These are phyloP conservation scores for Epinephelus awoara DNA, from an alignment of 2,797 vertebrate species.

Conservation along the genomic window DNA sequence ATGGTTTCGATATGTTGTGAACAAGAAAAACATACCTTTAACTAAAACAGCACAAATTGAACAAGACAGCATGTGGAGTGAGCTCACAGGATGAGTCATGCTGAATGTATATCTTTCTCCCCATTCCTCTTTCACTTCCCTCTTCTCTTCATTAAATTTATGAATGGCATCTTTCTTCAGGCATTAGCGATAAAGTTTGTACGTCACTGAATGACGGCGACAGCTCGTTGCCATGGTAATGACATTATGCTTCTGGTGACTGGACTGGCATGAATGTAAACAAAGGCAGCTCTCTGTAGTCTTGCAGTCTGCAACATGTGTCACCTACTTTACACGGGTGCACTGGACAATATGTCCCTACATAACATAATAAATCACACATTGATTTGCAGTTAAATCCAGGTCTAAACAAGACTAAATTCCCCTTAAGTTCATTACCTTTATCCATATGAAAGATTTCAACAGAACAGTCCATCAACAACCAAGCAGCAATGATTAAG, in stretches of 20 bases:
- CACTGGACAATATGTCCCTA: neutral
- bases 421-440: neutral
- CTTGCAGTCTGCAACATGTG: neutral
- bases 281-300: neutral
- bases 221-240: constrained; percentile 31
- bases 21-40: no score
- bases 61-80: neutral
- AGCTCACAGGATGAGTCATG: neutral
- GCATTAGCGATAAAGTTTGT: neutral
- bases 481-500: neutral
- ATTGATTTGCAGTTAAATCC: neutral
- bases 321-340: neutral
- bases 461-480: neutral
- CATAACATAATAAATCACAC: neutral
- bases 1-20: neutral
- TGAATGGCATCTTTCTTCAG: neutral
- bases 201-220: constrained; percentile 4
- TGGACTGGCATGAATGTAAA: constrained; percentile 8
- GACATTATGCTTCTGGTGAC: constrained; percentile 34
- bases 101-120: neutral
- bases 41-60: neutral
- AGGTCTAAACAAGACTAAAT: neutral
- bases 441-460: neutral
- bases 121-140: neutral
- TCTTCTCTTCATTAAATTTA: constrained; percentile 1